A percentile compares a stretch with the other conserved stretches of the same genome.
Conservation (phyloP, 2,797 vertebrate genomes). For the Lepilemur ruficaudatus region DNA sequence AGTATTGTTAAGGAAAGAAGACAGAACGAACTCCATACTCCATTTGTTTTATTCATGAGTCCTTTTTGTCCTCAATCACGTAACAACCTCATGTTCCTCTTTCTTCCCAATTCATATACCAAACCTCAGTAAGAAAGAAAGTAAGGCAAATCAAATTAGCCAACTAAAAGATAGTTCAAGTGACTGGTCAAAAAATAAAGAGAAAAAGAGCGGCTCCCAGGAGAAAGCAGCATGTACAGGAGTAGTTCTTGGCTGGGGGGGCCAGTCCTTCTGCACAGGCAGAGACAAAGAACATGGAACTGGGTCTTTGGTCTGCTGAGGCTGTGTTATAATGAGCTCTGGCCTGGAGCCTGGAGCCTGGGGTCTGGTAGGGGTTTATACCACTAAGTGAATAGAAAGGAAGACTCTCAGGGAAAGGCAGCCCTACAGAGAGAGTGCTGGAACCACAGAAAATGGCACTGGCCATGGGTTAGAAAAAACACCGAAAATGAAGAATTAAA, state of each 20-base stretch:
- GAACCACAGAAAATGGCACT: not conserved
- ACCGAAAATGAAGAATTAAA: not conserved
- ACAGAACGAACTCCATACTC: not conserved
- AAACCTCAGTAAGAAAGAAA: not conserved
- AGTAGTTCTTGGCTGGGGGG: too few relatives aligned
- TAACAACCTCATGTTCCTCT: not conserved
- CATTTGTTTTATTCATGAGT: not conserved
- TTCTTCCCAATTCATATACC: not conserved
- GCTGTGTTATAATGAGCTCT: not conserved
- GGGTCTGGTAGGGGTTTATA: not conserved
- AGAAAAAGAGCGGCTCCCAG: not conserved
- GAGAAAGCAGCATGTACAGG: not conserved
- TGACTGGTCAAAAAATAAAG: not conserved
- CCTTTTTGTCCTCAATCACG: not conserved
- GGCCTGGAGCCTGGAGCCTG: not conserved
- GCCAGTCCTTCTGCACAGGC: not conserved
- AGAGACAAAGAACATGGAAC: not conserved
- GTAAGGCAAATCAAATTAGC: not conserved
- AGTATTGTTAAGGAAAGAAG: not conserved
- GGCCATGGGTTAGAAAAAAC: not conserved
- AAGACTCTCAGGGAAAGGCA: not conserved
- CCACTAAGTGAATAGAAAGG: not conserved
- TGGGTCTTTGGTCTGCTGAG: not conserved
- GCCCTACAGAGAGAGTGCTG: not conserved
- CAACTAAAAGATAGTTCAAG: not conserved